Conservation (phyloP, 2,113 vertebrate genomes). For the Spermophilus dauricus region DNA sequence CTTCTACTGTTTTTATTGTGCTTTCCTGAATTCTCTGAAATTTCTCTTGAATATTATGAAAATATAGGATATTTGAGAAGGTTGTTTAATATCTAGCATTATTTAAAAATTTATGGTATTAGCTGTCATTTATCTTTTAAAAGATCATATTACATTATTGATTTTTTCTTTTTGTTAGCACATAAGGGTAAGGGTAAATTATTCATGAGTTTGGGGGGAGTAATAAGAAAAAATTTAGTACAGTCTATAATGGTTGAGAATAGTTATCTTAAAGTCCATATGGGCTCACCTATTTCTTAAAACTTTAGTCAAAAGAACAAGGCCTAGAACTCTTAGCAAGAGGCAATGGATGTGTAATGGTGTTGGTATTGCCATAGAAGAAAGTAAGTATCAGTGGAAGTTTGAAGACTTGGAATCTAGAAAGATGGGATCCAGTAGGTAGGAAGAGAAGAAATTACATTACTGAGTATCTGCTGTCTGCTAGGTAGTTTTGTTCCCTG, state of each 20-base stretch:
- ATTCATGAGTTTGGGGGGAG: not conserved
- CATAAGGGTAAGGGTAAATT: not conserved
- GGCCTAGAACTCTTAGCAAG: not conserved
- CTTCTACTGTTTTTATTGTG: not conserved
- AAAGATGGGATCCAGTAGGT: not conserved
- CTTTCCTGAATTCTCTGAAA: not conserved
- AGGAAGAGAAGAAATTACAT: not conserved
- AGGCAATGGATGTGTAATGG: not conserved
- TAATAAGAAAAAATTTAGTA: not conserved
- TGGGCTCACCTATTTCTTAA: not conserved
- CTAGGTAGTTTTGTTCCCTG: not conserved
- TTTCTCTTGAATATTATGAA: conserved; percentile 41
- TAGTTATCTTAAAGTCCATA: not conserved
- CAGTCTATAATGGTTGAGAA: not conserved
- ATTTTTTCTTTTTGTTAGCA: not conserved
- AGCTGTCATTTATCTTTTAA: conserved; percentile 20
- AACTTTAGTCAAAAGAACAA: not conserved
- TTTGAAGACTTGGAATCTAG: not conserved
- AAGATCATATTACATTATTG: not conserved
- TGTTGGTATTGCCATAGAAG: not conserved
- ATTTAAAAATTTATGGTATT: not conserved
- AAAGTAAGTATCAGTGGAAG: not conserved
- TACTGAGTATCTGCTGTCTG: not conserved
- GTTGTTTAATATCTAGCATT: not conserved
- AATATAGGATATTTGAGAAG: not conserved